phyloP scores from a whole-genome alignment of 2,797 vertebrate species.

The Sebastes hopkinsi region DNA sequence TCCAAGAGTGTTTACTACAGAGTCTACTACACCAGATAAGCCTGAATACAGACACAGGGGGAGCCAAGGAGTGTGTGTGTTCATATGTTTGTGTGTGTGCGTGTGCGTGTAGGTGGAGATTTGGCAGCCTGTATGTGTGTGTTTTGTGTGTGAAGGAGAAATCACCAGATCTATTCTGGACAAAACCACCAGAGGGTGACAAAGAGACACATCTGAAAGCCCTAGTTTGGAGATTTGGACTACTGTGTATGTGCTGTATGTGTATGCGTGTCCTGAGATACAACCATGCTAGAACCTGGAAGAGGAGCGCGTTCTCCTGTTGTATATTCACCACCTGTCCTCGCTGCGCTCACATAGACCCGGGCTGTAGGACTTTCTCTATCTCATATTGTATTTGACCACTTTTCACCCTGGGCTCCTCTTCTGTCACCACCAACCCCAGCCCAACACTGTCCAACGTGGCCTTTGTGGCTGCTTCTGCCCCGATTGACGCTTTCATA shows the following conservation, averaged over 20 bases:
- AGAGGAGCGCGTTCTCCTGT: slow-evolving; percentile 49
- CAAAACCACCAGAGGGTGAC: slow-evolving; percentile 73
- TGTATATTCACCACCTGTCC: slow-evolving; percentile 59
- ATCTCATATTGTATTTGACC: slow-evolving; percentile 49
- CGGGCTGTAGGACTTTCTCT: slow-evolving; percentile 51
- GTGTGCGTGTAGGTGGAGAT: slow-evolving; percentile 1
- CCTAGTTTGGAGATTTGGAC: slow-evolving; percentile 45
- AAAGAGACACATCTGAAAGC: slow-evolving; percentile 61
- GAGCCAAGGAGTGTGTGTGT: slow-evolving; percentile 62
- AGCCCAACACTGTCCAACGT: slow-evolving; percentile 43
- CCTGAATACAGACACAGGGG: slow-evolving; percentile 75
- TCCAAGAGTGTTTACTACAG: slow-evolving; percentile 99
- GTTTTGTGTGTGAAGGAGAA: slow-evolving; percentile 3
- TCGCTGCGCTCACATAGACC: slow-evolving; percentile 54
- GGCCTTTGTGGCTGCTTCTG: slow-evolving; percentile 58
- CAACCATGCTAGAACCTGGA: slow-evolving; percentile 48
- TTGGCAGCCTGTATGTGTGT: slow-evolving; percentile 37
- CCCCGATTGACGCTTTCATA: slow-evolving; percentile 35
- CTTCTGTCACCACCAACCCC: slow-evolving; percentile 22
- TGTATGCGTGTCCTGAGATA: slow-evolving; percentile 48
- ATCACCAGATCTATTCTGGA: slow-evolving; percentile 50
- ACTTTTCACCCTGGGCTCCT: slow-evolving; percentile 32
- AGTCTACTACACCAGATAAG: slow-evolving; percentile 99
- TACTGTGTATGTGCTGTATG: slow-evolving; percentile 46
- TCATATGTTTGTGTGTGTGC: background rate